Conservation (phyloP, 2,797 vertebrate genomes). For the Melanotaenia nigrans region DNA sequence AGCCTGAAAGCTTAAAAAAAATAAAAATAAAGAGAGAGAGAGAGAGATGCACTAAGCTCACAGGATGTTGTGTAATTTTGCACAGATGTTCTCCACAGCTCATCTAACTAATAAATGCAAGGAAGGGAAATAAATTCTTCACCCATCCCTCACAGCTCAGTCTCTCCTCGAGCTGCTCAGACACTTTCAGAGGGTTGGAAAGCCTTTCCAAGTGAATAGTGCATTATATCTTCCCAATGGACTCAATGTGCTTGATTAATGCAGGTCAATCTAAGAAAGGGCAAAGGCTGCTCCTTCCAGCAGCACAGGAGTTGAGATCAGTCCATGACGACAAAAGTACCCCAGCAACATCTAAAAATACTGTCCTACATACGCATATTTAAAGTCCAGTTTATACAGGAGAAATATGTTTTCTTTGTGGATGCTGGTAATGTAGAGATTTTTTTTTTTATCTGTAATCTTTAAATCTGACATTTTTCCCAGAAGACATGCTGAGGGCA, state of each 20-base stretch:
- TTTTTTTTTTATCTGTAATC: constrained; percentile 2
- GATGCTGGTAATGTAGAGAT: constrained; percentile 7
- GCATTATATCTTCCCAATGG: constrained; percentile 28
- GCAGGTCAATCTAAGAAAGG: constrained; percentile 29
- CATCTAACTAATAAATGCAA: constrained; percentile 68
- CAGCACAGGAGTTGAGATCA: constrained; percentile 54
- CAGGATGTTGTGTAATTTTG: constrained; percentile 76
- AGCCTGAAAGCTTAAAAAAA: constrained; percentile 33
- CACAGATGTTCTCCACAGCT: constrained; percentile 75
- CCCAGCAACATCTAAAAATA: constrained; percentile 80
- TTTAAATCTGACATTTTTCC: not conserved
- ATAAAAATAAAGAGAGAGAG: constrained; percentile 1
- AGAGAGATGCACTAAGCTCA: constrained; percentile 36
- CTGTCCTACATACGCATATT: constrained; percentile 72
- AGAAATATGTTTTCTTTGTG: constrained; percentile 7
- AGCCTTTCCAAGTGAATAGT: constrained; percentile 22
- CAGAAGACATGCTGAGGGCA: not conserved
- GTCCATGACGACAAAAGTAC: constrained; percentile 58
- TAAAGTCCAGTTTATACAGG: constrained; percentile 28
- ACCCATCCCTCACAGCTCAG: constrained; percentile 20
- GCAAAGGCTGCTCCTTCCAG: constrained; percentile 48
- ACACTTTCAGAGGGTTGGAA: constrained; percentile 21
- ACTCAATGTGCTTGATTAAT: constrained; percentile 56
- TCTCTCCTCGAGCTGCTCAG: constrained; percentile 26
- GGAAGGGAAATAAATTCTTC: constrained; percentile 41